Base-by-base conservation (phyloP, 2,797 vertebrate genomes). In the Eulemur coronatus region DNA sequence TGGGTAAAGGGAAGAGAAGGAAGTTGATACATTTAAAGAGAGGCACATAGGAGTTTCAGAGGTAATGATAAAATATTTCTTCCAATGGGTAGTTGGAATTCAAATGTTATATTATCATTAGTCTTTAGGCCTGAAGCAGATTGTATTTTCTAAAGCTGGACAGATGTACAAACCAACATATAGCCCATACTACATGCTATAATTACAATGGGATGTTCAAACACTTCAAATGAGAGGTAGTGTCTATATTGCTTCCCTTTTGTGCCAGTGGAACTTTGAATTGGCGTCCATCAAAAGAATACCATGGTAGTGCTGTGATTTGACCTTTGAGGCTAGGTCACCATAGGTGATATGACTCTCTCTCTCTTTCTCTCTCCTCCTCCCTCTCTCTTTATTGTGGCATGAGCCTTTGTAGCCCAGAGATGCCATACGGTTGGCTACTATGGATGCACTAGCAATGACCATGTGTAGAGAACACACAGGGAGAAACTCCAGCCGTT, bases 221-320 rank as follows among this genome's bases (percentile, higher is more conserved):
- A 76, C 1, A 10, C 3, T 35, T 38, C 22, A 41, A 0, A 0
- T 18, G 12, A 78, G 22, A 78, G 15, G 20, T 30, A 12, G 24
- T n/a, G 2, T 59, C 6, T 57, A 1, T 6, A 26, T 57, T 52
- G 13, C 41, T 13, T 24, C 35, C 46, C 17, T 22, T 59, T 24
- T 41, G 46, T 28, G 13, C 78, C 48, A 5, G 3, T 59, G 33
- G 17, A 80, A 6, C 12, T 38, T 67, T 79, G 33, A 38, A 57
- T 65, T 63, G 22, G 9, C 24, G 10, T 65, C 41, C 5, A 52
- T 8, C 11, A 73, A 17, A 2, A 15, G 15, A 72, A 4, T 24
- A 84, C 35, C 6, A 2, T 12, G 26, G 15, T 2, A 11, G 15
- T 76, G 6, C 20, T 0, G 9, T 41, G 3, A 6, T 8, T 8